Conservation (phyloP, 2,113 vertebrate genomes). For the Sminthopsis crassicaudata region DNA sequence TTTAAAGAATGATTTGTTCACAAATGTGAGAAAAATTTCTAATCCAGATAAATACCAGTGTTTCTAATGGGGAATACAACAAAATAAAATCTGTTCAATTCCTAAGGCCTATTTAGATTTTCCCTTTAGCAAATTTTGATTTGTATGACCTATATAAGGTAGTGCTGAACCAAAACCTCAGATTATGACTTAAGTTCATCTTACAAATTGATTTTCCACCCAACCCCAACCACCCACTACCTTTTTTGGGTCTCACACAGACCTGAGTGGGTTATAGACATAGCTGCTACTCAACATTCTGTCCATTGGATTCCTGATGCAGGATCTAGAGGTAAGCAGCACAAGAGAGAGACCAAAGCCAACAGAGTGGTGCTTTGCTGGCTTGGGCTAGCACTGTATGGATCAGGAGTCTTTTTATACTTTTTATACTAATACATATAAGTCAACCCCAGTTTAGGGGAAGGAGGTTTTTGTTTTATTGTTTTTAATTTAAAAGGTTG, state of each 20-base stretch:
- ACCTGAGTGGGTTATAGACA: not conserved
- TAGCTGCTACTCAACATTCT: not conserved
- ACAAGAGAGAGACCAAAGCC: constrained; percentile 71
- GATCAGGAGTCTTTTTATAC: constrained; percentile 76
- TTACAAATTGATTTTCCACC: not conserved
- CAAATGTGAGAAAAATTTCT: constrained; percentile 31
- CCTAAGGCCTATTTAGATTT: not conserved
- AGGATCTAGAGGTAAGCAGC: not conserved
- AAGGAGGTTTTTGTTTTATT: constrained; percentile 58
- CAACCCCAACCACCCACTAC: not conserved
- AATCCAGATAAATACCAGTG: not conserved
- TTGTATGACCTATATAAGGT: not conserved
- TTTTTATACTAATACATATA: constrained; percentile 48
- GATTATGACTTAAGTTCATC: not conserved
- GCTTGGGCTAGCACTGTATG: constrained; percentile 76
- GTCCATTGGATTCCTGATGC: not conserved
- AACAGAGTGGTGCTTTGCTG: constrained; percentile 64
- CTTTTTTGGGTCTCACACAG: not conserved
- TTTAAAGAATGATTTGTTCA: constrained; percentile 49
- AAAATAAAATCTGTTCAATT: not conserved
- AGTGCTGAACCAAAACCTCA: not conserved
- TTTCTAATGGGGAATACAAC: not conserved
- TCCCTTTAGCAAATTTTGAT: not conserved
- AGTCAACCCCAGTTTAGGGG: constrained; percentile 76
- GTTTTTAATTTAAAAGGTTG: constrained; percentile 78